Evolutionary conservation across 1,140 invertebrate genomes (phyloP).

Genomic region (Papilio xuthus): DNA sequence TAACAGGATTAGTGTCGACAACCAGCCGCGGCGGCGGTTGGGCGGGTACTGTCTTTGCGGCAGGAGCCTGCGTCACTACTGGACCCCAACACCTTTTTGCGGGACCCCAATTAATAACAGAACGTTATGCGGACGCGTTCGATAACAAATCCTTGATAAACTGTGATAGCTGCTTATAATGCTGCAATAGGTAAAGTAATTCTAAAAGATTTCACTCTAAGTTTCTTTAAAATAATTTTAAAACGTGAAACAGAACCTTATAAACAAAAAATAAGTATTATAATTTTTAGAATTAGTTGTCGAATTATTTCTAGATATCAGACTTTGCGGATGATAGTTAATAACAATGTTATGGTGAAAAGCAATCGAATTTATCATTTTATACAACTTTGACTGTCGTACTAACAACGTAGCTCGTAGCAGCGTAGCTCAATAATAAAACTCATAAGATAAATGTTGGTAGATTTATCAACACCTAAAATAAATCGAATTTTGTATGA

Average conservation of each 20-base stretch:
- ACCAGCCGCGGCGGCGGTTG: slow-evolving; percentile 52
- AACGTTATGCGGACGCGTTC: slow-evolving; percentile 61
- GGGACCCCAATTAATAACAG: slow-evolving; percentile 75
- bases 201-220: neutral
- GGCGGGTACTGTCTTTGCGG: slow-evolving; percentile 69
- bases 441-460: neutral
- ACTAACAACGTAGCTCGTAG: neutral
- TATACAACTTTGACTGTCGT: neutral
- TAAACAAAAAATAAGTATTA: neutral
- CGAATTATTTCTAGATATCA: neutral
- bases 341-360: neutral
- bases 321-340: neutral
- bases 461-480: neutral
- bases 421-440: neutral
- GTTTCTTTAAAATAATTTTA: neutral
- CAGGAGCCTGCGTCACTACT: slow-evolving; percentile 75
- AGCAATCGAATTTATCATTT: neutral
- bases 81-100: slow-evolving; percentile 73
- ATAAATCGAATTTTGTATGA: neutral
- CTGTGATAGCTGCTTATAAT: slow-evolving; percentile 10
- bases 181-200: neutral
- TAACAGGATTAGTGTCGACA: slow-evolving; percentile 43
- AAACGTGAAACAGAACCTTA: neutral
- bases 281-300: neutral
- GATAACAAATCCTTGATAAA: slow-evolving; percentile 54